Evolutionary conservation across 2,113 vertebrate genomes (phyloP).

Genomic region (Mustelus asterias): DNA sequence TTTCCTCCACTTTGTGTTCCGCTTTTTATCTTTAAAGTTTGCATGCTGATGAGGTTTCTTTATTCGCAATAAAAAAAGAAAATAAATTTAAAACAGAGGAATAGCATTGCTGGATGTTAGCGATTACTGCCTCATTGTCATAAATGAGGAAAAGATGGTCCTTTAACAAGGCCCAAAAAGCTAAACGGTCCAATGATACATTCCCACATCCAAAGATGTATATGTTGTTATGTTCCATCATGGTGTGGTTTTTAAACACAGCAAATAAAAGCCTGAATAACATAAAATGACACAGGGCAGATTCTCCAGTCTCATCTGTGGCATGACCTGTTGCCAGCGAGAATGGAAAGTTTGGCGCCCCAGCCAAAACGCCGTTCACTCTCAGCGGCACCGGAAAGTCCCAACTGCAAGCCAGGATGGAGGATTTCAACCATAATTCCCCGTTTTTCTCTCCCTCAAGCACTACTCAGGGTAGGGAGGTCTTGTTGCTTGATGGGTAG

Average conservation of each 20-base stretch:
- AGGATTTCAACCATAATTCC: background rate
- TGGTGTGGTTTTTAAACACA: background rate
- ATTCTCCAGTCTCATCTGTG: too few relatives aligned
- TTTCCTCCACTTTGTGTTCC: background rate
- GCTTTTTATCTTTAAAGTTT: background rate
- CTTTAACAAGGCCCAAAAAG: background rate
- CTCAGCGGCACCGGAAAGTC: too few relatives aligned
- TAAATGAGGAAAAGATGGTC: background rate
- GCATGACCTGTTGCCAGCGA: too few relatives aligned
- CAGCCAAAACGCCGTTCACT: too few relatives aligned
- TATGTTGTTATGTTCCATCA: background rate
- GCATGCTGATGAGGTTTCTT: background rate
- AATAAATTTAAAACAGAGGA: slow-evolving; percentile 4
- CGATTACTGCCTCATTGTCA: slow-evolving; percentile 13
- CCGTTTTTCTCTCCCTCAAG: background rate
- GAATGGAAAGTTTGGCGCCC: too few relatives aligned
- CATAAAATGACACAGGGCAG: background rate
- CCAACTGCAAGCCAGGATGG: too few relatives aligned
- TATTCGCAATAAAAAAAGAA: background rate
- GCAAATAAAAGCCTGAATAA: background rate
- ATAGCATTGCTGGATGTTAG: background rate
- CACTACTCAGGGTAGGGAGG: background rate
- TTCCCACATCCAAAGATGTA: background rate
- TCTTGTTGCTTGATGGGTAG: too few relatives aligned
- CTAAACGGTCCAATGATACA: background rate